phyloP scores from a whole-genome alignment of 2,797 vertebrate species.

The Luscinia megarhynchos region DNA sequence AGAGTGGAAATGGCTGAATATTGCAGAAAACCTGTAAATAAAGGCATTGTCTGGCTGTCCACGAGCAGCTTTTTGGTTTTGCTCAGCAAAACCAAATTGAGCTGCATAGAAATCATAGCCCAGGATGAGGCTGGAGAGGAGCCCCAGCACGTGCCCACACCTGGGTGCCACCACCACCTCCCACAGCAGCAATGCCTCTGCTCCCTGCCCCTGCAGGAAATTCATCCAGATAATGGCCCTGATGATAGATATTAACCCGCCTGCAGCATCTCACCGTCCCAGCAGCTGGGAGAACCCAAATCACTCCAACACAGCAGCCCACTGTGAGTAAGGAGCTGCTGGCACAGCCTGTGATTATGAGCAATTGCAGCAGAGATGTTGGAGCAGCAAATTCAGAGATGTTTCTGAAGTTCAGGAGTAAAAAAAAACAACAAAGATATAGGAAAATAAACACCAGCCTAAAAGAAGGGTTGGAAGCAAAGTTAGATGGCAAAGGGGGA shows the following conservation, averaged over 20 bases:
- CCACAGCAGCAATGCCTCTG: background rate
- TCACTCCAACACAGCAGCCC: background rate
- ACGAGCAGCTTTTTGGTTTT: rapidly evolving
- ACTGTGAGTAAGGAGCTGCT: background rate
- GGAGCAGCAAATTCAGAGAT: background rate
- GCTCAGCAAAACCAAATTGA: background rate
- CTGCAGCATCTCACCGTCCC: background rate
- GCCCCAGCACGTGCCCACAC: background rate
- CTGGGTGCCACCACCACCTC: background rate
- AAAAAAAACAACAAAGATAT: background rate
- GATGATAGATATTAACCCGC: background rate
- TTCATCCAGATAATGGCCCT: background rate
- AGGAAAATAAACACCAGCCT: background rate
- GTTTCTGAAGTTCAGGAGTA: background rate
- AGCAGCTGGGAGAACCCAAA: background rate
- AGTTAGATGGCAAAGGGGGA: background rate
- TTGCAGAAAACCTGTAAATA: background rate
- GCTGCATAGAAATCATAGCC: background rate
- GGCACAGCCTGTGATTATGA: background rate
- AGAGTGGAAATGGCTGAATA: background rate
- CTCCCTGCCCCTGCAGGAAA: background rate
- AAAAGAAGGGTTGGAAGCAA: background rate
- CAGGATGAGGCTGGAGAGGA: background rate
- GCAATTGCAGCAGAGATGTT: background rate
- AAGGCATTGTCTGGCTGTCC: background rate